Evolutionary conservation across 2,888 invertebrate genomes (phyloP).

Genomic region (Autographa gamma): DNA sequence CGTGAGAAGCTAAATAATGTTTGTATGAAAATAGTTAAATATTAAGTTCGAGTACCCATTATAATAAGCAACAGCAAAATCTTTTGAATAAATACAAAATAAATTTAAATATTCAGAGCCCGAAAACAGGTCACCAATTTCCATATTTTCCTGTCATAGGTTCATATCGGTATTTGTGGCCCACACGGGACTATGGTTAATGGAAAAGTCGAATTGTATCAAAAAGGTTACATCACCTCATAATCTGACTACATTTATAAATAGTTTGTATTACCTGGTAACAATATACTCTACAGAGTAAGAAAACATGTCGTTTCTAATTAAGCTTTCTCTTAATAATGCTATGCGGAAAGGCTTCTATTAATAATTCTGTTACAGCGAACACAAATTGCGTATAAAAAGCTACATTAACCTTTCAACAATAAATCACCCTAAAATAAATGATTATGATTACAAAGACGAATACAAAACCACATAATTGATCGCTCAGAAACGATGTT

Average conservation of each 20-base stretch:
- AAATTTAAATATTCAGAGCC: slow-evolving; percentile 5
- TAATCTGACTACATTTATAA: neutral
- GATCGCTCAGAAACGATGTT: slow-evolving; percentile 21
- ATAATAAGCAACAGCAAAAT: too few species aligned
- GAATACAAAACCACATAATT: slow-evolving; percentile 26
- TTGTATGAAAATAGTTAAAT: too few species aligned
- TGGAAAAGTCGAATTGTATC: slow-evolving; percentile 5
- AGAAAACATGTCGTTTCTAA: too few species aligned
- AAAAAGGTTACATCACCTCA: slow-evolving; percentile 14
- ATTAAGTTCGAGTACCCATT: too few species aligned
- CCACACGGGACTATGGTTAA: neutral
- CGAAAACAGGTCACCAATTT: neutral
- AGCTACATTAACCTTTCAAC: slow-evolving; percentile 3
- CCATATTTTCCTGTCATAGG: neutral
- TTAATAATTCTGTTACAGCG: too few species aligned
- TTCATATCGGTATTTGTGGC: slow-evolving; percentile 4
- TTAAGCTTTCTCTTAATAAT: too few species aligned
- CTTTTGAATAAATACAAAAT: neutral
- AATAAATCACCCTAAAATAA: slow-evolving; percentile 16
- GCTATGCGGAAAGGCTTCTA: too few species aligned
- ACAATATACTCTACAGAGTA: too few species aligned
- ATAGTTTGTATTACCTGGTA: too few species aligned
- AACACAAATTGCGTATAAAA: neutral
- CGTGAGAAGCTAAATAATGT: too few species aligned
- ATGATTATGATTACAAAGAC: slow-evolving; percentile 25